These are phyloP conservation scores for Echeneis naucrates DNA, from an alignment of 2,797 vertebrate genomes.

Conservation along the genomic window DNA sequence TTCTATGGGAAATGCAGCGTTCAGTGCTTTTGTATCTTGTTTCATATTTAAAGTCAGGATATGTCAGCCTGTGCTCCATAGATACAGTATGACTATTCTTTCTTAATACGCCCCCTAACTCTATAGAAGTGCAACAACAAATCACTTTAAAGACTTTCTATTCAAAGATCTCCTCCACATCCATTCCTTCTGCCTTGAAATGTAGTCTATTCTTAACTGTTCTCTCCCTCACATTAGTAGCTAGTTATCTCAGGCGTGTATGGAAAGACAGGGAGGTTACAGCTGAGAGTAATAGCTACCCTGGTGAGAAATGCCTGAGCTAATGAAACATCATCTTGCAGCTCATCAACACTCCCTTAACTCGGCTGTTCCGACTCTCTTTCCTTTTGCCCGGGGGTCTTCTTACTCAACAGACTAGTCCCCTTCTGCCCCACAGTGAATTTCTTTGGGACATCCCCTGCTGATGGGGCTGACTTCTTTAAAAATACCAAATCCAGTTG, in stretches of 20 bases:
- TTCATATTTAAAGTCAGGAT: neutral
- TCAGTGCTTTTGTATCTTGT: neutral
- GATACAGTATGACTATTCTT: neutral
- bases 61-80: neutral
- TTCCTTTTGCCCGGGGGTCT: conserved; percentile 19
- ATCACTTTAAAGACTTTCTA: neutral
- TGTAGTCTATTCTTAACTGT: neutral
- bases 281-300: conserved; percentile 57
- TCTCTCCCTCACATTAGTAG: neutral
- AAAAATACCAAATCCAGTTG: conserved; percentile 70
- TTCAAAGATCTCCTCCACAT: conserved; percentile 31
- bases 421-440: conserved; percentile 27
- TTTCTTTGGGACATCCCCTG: conserved; percentile 3
- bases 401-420: conserved; percentile 59
- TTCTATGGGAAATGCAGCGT: conserved; percentile 8
- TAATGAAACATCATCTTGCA: conserved; percentile 77
- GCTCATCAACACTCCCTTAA: conserved; percentile 42
- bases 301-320: conserved; percentile 66
- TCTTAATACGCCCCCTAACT: neutral
- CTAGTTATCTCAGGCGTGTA: conserved; percentile 9
- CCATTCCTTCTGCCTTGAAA: conserved; percentile 1
- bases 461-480: conserved; percentile 20
- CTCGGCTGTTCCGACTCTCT: conserved; percentile 30
- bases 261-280: conserved; percentile 43
- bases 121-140: neutral